Base-by-base conservation (phyloP, 2,113 vertebrate genomes). In the Rhinolophus sinicus region DNA sequence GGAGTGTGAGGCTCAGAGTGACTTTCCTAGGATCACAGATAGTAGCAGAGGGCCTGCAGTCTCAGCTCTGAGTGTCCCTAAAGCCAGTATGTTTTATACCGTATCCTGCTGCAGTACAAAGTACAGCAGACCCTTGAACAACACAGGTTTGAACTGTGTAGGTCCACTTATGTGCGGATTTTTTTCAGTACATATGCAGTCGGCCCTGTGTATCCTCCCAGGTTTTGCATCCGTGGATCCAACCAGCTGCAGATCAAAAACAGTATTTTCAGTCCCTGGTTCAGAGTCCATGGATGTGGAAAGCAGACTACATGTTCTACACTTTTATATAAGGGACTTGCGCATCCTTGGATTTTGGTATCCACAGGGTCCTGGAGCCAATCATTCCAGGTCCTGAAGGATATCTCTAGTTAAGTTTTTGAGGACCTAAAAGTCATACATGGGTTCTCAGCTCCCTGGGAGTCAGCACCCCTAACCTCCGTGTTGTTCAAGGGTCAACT, bases 1-100 rank as follows among this genome's bases (percentile, higher is more conserved):
- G 50, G 38, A 88, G 91, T 16, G 22, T 80, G 35, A 97, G n/a
- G 44, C 47, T 76, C 54, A 84, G 67, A 81, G 38, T 87, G 38
- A 56, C 40, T 94, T 95, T 70, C 26, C 60, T 62, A 80, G 47
- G 58, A 28, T 95, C 35, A 82, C 7, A 92, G 38, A 52, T 30
- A 65, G 13, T 40, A 35, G 67, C 30, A n/a, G 35, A 77, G 52
- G 40, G 8, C 60, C 82, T 76, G 92, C 33, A 24, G 0, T 67
- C 26, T 88, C 24, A 62, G 56, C 73, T 94, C 28, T 88, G 11
- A 58, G 22, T 77, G 12, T 58, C 24, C 40, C 12, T 54, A 38
- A 82, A 93, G 44, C 14, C 62, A 50, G 0, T 62, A 35, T 56
- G 35, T 90, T 88, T 90, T 90, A 95, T 81, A 52, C 24, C 73